A percentile compares a stretch with the other conserved stretches of the same genome.
These are phyloP conservation scores for Puffinus mauretanicus DNA, from an alignment of 2,113 vertebrate genomes.

Conservation along the genomic window DNA sequence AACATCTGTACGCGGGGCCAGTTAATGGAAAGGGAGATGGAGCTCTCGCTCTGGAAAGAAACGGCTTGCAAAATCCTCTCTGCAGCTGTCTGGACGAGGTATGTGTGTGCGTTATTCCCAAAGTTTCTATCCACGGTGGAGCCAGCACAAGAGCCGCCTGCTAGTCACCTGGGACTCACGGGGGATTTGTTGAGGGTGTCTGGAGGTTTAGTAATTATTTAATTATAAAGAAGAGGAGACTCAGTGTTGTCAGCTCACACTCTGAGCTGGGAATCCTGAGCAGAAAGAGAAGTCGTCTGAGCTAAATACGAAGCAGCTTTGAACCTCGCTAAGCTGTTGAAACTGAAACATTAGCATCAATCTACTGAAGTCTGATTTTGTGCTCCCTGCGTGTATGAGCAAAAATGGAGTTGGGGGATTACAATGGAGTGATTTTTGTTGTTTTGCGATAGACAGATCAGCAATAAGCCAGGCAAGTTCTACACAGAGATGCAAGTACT, in stretches of 20 bases:
- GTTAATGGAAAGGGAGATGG: background rate
- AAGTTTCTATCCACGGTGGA: background rate
- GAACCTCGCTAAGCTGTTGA: background rate
- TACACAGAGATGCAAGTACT: background rate
- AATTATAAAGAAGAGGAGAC: background rate
- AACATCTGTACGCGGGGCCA: background rate
- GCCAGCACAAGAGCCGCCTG: background rate
- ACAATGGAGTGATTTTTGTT: background rate
- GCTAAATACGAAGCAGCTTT: background rate
- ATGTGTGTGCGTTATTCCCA: background rate
- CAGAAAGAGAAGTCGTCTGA: background rate
- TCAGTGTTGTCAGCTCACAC: background rate
- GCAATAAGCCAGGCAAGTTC: background rate
- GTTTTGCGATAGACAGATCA: background rate
- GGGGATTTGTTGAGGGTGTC: background rate
- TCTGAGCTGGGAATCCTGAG: background rate
- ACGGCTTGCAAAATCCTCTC: background rate
- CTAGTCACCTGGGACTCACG: rapidly evolving
- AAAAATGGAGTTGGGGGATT: too few relatives aligned
- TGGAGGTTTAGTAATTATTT: background rate
- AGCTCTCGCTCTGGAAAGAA: background rate
- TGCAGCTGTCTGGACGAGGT: background rate
- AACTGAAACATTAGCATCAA: background rate
- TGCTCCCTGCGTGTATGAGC: background rate
- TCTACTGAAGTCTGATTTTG: background rate